Evolutionary conservation across 2,888 invertebrate genomes (phyloP).

Genomic region (Drosophila mettleri): DNA sequence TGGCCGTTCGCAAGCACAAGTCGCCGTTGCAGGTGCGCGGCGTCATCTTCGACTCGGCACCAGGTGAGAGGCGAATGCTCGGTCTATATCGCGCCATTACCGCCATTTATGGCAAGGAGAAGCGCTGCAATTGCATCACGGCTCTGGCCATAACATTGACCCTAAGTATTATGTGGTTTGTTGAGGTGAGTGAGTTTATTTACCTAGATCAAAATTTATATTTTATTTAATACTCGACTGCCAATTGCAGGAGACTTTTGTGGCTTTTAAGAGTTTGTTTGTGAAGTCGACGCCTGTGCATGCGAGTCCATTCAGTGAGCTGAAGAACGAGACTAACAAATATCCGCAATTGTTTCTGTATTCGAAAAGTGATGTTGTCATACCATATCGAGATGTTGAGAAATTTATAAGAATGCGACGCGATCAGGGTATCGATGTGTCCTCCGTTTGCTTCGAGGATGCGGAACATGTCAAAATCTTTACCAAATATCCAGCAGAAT

Average conservation of each 20-base stretch:
- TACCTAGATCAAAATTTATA: too few species aligned
- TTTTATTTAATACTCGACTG: neutral
- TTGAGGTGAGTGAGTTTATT: constrained; percentile 87
- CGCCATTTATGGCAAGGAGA: constrained; percentile 87
- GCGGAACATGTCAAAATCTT: constrained; percentile 92
- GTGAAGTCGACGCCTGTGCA: constrained; percentile 85
- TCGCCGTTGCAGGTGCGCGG: constrained; percentile 86
- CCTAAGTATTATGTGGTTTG: constrained; percentile 87
- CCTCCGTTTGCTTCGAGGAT: constrained; percentile 88
- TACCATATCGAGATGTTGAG: constrained; percentile 89
- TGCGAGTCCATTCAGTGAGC: constrained; percentile 87
- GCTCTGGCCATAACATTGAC: constrained; percentile 86
- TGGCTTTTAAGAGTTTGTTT: constrained; percentile 84
- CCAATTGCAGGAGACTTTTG: constrained; percentile 82
- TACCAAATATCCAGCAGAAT: constrained; percentile 87
- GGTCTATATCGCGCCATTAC: constrained; percentile 87
- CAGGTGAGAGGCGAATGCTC: constrained; percentile 87
- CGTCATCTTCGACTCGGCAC: constrained; percentile 90
- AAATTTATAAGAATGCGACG: constrained; percentile 87
- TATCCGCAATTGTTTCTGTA: constrained; percentile 91
- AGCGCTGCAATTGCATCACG: constrained; percentile 86
- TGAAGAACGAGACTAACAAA: constrained; percentile 87
- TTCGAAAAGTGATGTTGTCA: constrained; percentile 89
- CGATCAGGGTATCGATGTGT: constrained; percentile 87
- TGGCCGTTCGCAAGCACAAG: constrained; percentile 86